Base-by-base conservation (phyloP, 2,113 vertebrate genomes). In the Scolopax mira region DNA sequence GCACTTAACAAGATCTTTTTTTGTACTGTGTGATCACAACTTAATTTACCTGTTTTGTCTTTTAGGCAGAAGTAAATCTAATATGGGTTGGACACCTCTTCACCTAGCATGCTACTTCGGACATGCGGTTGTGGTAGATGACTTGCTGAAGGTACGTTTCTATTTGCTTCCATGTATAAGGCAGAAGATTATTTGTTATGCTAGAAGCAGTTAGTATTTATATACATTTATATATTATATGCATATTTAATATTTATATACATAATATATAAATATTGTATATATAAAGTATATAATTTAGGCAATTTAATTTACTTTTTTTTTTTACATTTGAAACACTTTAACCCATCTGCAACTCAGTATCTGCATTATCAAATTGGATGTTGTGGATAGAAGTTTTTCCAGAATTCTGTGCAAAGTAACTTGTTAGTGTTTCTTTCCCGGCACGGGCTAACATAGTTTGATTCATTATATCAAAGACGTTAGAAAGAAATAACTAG, bases 91-190 rank as follows among this genome's bases (percentile, higher is more conserved):
- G 99, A 99, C 99, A 11, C 96, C 99, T 51, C 98, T 99, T 89
- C 99, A 99, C 66, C 97, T 99, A 93, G 98, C 98, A 14, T 99
- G 98, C 93, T 98, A 98, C 96, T 99, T 98, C 89, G 99, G 99
- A 90, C 98, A 99, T 94, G 97, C 91, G 75, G 96, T 97, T 92
- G 98, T 99, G 77, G 99, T 98, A 58, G 98, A 99, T 83, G 98
- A 98, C 96, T 94, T 99, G 55, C 97, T 99, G 58, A 98, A 99
- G 99, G 99, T 99, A 93, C 83, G 4, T 79, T 66, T 91, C 57
- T 82, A 0, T 71, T 91, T 83, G 35, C 10, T 9, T 62, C 37
- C 64, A 6, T 62, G 3, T 69, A 9, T 35, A 74, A 80, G 39
- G 30, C 19, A 78, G 35, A 88, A 71, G 65, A 66, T 42, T 55